Evolutionary conservation across 2,797 vertebrate genomes (phyloP).

Genomic region (Nannoperca obscura): DNA sequence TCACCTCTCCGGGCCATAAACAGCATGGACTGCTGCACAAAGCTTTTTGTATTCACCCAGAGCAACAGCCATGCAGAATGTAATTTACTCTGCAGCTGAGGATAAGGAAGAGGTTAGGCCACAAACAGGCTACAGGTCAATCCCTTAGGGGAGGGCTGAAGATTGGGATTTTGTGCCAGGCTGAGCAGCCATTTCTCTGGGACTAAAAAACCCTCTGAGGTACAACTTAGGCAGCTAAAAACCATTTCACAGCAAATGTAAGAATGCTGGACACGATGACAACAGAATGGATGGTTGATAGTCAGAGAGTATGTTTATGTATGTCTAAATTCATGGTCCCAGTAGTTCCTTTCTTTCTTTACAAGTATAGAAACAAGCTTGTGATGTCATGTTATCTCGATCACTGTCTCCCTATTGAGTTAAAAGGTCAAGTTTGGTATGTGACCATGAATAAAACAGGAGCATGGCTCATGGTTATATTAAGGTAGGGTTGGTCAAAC

Average conservation of each 20-base stretch:
- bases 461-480: conserved; percentile 39
- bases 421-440: conserved; percentile 48
- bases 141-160: conserved; percentile 41
- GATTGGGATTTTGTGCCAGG: conserved; percentile 68
- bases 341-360: neutral
- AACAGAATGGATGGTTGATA: conserved; percentile 16
- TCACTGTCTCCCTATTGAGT: conserved; percentile 2
- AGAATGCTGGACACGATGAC: conserved; percentile 28
- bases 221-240: conserved; percentile 40
- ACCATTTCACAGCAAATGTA: conserved; percentile 39
- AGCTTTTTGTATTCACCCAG: conserved; percentile 67
- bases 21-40: conserved; percentile 70
- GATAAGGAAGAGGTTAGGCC: conserved; percentile 67
- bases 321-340: neutral
- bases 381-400: neutral
- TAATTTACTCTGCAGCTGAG: conserved; percentile 69
- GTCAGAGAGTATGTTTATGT: neutral
- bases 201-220: conserved; percentile 45
- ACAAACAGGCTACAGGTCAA: conserved; percentile 62
- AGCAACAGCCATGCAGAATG: conserved; percentile 63
- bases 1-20: conserved; percentile 74
- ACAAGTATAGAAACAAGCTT: neutral
- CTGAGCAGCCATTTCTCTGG: conserved; percentile 62
- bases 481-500: conserved; percentile 9
- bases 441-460: conserved; percentile 56